These are phyloP conservation scores for Leptura quadrifasciata DNA, from an alignment of 2,888 invertebrate species.

Conservation along the genomic window DNA sequence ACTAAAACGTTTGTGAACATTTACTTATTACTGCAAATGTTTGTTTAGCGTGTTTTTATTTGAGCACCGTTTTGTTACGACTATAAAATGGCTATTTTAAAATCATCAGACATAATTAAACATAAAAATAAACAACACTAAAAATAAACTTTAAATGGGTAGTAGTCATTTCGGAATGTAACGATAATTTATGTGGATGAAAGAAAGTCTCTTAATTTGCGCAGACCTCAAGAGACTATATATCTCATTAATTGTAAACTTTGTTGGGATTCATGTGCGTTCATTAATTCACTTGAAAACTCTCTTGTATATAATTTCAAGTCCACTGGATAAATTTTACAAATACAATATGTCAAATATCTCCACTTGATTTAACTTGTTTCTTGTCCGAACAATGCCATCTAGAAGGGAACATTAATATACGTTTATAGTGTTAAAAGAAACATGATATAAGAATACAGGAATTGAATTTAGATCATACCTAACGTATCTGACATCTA, in stretches of 20 bases:
- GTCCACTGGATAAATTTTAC: background rate
- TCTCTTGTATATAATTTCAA: background rate
- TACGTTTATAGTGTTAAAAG: background rate
- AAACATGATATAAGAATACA: background rate
- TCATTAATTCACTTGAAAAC: too few species aligned
- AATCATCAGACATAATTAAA: conserved; percentile 13
- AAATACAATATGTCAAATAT: background rate
- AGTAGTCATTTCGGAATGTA: background rate
- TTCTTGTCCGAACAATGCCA: background rate
- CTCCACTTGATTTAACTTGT: background rate
- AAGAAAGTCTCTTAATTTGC: too few species aligned
- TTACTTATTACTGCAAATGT: background rate
- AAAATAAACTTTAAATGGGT: conserved; percentile 14
- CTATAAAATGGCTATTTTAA: conserved; percentile 20
- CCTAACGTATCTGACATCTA: background rate
- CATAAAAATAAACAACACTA: conserved; percentile 8
- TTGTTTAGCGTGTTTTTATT: conserved; percentile 12
- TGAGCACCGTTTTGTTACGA: conserved; percentile 2
- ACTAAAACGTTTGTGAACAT: background rate
- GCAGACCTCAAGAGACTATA: too few species aligned
- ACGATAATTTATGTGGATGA: background rate
- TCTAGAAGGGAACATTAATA: background rate
- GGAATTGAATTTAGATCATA: background rate
- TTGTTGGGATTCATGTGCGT: too few species aligned
- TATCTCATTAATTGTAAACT: too few species aligned